A percentile compares a stretch with the other conserved stretches of the same genome.
Conservation (phyloP, 2,888 invertebrate genomes). For the Platycheirus albimanus region DNA sequence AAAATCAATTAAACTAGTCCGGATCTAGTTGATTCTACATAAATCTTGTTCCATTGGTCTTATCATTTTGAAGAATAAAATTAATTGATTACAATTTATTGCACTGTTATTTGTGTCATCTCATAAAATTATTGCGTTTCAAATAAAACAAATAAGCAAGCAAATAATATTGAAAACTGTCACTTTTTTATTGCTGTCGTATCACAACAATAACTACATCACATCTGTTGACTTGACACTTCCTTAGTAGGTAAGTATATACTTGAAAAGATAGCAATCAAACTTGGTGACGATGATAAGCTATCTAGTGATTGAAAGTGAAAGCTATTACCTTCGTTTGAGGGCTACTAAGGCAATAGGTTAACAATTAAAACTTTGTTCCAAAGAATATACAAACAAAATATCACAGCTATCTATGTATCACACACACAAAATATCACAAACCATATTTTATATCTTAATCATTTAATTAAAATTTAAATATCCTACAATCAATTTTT, state of each 20-base stretch:
- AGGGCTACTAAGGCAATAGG: neutral
- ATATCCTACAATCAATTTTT: neutral
- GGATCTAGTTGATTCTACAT: slow-evolving; percentile 20
- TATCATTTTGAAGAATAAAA: slow-evolving; percentile 1
- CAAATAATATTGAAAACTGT: neutral
- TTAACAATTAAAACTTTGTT: neutral
- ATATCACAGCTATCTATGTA: neutral
- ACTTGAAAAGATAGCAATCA: neutral
- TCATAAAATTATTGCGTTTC: slow-evolving; percentile 7
- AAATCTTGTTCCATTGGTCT: neutral
- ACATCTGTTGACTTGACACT: slow-evolving; percentile 32
- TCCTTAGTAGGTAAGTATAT: slow-evolving; percentile 9
- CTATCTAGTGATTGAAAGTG: neutral
- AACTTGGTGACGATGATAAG: neutral
- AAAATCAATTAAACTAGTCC: slow-evolving; percentile 2
- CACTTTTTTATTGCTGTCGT: neutral
- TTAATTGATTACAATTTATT: slow-evolving; percentile 20
- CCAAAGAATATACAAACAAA: neutral
- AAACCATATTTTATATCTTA: neutral
- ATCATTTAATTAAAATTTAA: neutral
- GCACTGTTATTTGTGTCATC: slow-evolving; percentile 24
- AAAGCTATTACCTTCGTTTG: slow-evolving; percentile 5
- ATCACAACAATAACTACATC: neutral
- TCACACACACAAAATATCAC: neutral
- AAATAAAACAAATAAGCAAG: neutral